These are phyloP conservation scores for Saturnia japonica DNA, from an alignment of 2,888 invertebrate species.

Conservation along the genomic window DNA sequence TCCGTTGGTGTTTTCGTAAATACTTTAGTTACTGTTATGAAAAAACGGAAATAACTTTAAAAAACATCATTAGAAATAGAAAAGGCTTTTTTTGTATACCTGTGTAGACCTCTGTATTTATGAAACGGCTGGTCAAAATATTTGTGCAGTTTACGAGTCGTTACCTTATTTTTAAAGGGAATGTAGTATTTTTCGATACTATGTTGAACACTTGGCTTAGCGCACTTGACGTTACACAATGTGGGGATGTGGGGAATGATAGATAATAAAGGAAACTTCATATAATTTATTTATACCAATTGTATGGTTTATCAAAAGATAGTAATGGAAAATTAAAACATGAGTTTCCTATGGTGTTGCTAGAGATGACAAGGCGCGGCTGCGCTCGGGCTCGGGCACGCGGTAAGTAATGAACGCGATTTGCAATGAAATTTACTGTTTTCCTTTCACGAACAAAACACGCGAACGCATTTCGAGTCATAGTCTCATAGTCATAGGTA, in stretches of 20 bases:
- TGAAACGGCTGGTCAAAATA: too few species aligned
- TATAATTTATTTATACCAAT: not conserved
- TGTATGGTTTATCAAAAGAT: not conserved
- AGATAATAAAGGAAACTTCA: too few species aligned
- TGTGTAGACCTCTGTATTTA: too few species aligned
- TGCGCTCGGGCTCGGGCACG: not conserved
- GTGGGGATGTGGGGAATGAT: too few species aligned
- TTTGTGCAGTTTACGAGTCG: too few species aligned
- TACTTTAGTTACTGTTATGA: not conserved
- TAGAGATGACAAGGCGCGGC: not conserved
- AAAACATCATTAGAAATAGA: too few species aligned
- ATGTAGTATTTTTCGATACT: too few species aligned
- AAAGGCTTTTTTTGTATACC: not conserved
- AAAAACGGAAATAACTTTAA: not conserved
- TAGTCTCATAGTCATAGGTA: too few species aligned
- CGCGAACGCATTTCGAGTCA: not conserved
- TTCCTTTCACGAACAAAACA: constrained; percentile 4
- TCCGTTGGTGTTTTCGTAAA: not conserved
- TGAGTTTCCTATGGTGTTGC: not conserved
- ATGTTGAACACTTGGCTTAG: too few species aligned
- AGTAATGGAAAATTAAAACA: not conserved
- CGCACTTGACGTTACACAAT: too few species aligned
- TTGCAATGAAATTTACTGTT: not conserved
- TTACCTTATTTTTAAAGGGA: too few species aligned
- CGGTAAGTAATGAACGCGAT: constrained; percentile 1